These are phyloP conservation scores for Oxyura jamaicensis DNA, from an alignment of 2,113 vertebrate species.

Conservation along the genomic window DNA sequence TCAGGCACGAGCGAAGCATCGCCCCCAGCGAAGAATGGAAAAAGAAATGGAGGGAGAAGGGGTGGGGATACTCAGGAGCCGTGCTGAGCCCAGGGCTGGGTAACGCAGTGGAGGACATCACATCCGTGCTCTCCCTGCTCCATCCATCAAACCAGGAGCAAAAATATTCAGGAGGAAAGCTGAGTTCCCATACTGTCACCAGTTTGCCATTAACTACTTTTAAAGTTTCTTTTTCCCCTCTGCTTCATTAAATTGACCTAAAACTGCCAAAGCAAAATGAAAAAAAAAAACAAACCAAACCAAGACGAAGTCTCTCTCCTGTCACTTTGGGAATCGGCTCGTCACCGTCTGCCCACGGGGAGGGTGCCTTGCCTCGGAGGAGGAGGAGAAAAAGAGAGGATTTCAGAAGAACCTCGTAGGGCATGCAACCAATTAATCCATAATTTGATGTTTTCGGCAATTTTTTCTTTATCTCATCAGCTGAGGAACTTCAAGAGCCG, in stretches of 20 bases:
- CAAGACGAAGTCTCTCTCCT: not conserved
- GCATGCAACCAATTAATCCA: too few species aligned
- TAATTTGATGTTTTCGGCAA: too few species aligned
- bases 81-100: not conserved
- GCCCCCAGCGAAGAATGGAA: too few species aligned
- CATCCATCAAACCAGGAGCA: not conserved
- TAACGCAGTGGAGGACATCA: fast-evolving
- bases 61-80: too few species aligned
- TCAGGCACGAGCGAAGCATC: too few species aligned
- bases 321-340: not conserved
- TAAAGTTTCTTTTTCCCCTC: not conserved
- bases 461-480: too few species aligned
- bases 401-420: too few species aligned
- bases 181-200: not conserved
- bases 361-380: too few species aligned
- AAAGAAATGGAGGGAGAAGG: too few species aligned
- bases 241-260: constrained; percentile 26
- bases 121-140: not conserved
- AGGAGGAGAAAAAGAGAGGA: too few species aligned
- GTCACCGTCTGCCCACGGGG: too few species aligned
- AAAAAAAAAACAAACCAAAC: not conserved
- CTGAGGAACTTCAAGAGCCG: too few species aligned
- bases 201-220: not conserved
- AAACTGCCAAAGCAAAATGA: constrained; percentile 17
- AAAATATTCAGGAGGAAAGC: not conserved